Percentiles rank a stretch among this genome's conserved stretches.
Evolutionary conservation across 2,888 invertebrate species (phyloP).

Genomic region (Pammene fasciana): DNA sequence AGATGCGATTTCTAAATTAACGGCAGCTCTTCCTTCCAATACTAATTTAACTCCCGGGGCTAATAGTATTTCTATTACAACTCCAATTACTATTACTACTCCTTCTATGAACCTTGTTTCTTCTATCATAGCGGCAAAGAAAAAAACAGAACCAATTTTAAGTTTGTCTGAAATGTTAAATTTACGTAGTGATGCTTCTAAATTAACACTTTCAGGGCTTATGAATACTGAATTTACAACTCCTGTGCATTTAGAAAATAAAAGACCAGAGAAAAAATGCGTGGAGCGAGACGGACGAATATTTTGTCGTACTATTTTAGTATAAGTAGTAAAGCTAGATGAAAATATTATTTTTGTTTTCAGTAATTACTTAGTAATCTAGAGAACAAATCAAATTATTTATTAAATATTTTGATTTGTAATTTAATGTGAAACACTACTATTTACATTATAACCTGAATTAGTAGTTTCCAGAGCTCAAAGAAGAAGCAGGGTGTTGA

Average conservation of each 20-base stretch:
- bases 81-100: background rate
- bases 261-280: background rate
- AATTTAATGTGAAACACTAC: no score
- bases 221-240: background rate
- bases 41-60: background rate
- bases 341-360: background rate
- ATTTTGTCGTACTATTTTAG: slow-evolving; percentile 8
- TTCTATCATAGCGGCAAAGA: background rate
- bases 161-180: background rate
- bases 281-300: slow-evolving; percentile 4
- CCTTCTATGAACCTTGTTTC: background rate
- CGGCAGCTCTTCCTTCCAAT: background rate
- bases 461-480: no score
- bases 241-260: background rate
- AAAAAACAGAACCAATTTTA: background rate
- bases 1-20: background rate
- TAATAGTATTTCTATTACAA: background rate
- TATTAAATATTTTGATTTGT: no score
- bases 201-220: background rate
- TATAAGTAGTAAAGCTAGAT: background rate
- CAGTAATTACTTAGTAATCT: no score
- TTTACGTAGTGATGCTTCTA: background rate
- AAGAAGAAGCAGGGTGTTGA: no score
- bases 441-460: no score
- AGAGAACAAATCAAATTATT: no score